Evolutionary conservation across 1,140 invertebrate genomes (phyloP).

Genomic region (Hyphantria cunea): DNA sequence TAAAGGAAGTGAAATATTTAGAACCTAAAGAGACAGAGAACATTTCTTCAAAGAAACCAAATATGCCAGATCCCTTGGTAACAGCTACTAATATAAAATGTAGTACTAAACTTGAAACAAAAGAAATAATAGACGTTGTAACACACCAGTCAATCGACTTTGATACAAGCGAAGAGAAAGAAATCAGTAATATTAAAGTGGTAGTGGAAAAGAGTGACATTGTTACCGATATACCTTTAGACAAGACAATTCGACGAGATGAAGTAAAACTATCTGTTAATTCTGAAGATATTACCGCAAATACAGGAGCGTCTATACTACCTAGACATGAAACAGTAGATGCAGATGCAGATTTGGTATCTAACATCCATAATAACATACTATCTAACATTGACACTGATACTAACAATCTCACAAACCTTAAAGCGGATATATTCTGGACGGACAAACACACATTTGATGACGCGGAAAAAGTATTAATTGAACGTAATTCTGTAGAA

Average conservation of each 20-base stretch:
- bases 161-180: not conserved
- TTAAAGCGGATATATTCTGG: conserved; percentile 66
- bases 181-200: not conserved
- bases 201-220: not conserved
- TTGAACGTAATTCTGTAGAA: conserved; percentile 39
- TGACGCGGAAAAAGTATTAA: conserved; percentile 58
- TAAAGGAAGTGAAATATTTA: not conserved
- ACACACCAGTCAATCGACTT: not conserved
- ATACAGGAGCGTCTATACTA: too few species aligned
- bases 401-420: conserved; percentile 54
- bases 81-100: too few species aligned
- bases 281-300: too few species aligned
- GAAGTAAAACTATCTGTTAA: not conserved
- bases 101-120: not conserved
- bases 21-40: conserved; percentile 4
- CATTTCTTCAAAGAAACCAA: not conserved
- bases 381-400: conserved; percentile 46
- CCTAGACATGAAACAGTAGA: not conserved
- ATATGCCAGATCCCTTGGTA: not conserved
- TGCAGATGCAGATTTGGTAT: conserved; percentile 1
- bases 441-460: conserved; percentile 53
- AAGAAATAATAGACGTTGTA: not conserved
- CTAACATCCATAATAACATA: conserved; percentile 13
- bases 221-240: not conserved
- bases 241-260: not conserved